These are phyloP conservation scores for Apis dorsata DNA, from an alignment of 1,140 invertebrate species.

Conservation along the genomic window DNA sequence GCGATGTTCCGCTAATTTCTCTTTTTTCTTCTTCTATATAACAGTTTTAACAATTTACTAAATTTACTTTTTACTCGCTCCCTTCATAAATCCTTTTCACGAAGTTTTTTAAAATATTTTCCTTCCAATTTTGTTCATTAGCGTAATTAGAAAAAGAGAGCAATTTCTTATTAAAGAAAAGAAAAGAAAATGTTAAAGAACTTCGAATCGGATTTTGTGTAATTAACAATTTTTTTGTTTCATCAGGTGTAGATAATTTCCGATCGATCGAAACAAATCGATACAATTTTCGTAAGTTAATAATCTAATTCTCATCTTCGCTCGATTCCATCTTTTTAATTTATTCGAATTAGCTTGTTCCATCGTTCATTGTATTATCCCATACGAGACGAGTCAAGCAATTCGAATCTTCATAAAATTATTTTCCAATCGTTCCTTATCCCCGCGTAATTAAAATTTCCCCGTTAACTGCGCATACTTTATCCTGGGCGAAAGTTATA, in stretches of 20 bases:
- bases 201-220: background rate
- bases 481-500: constrained; percentile 32
- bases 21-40: background rate
- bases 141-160: background rate
- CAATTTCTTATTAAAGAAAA: background rate
- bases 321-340: background rate
- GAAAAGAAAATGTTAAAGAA: background rate
- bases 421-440: background rate
- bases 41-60: background rate
- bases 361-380: background rate
- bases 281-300: no score
- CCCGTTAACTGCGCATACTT: constrained; percentile 31
- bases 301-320: no score
- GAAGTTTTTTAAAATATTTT: background rate
- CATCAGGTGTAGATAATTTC: background rate
- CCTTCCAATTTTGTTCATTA: background rate
- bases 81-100: background rate
- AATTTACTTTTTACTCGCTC: background rate
- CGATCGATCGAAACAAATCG: background rate
- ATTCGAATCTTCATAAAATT: constrained; percentile 26
- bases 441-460: constrained; percentile 50
- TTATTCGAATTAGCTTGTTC: background rate
- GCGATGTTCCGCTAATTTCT: background rate
- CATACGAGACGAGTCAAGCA: background rate
- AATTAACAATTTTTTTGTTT: background rate